A percentile compares a stretch with the other conserved stretches of the same genome.
phyloP scores from a whole-genome alignment of 2,797 vertebrate genomes.

The Manis crassicaudata region DNA sequence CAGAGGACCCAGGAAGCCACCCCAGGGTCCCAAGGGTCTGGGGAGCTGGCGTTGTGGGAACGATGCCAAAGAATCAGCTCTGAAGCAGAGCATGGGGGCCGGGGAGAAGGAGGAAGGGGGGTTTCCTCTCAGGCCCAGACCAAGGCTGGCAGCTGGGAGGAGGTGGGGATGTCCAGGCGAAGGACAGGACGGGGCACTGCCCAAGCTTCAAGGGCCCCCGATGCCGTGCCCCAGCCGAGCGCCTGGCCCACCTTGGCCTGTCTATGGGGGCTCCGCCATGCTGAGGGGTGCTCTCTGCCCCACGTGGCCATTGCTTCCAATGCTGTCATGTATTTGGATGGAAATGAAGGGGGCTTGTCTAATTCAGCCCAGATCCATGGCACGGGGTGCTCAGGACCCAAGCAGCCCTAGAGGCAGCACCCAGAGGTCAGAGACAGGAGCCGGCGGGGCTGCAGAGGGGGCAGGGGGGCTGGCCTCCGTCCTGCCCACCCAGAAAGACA shows the following conservation, averaged over 20 bases:
- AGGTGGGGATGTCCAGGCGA: too few species aligned
- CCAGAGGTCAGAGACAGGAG: neutral
- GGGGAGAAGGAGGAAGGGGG: neutral
- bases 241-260: neutral
- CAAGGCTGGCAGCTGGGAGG: neutral
- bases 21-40: accelerated
- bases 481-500: neutral
- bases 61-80: too few species aligned
- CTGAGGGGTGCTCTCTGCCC: neutral
- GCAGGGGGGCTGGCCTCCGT: accelerated
- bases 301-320: accelerated
- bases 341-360: accelerated
- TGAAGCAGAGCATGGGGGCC: accelerated
- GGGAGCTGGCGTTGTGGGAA: accelerated
- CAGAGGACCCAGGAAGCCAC: neutral
- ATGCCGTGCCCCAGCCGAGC: accelerated
- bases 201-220: neutral
- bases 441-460: accelerated
- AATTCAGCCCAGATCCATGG: accelerated
- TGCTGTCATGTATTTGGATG: accelerated
- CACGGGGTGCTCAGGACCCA: accelerated
- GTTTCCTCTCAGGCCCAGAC: neutral
- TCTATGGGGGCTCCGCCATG: accelerated
- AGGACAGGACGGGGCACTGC: neutral
- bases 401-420: accelerated